A percentile compares a stretch with the other conserved stretches of the same genome.
Evolutionary conservation across 92 coral and sea anemone genomes (phyloP).

Genomic region (Paragorgia papillata): DNA sequence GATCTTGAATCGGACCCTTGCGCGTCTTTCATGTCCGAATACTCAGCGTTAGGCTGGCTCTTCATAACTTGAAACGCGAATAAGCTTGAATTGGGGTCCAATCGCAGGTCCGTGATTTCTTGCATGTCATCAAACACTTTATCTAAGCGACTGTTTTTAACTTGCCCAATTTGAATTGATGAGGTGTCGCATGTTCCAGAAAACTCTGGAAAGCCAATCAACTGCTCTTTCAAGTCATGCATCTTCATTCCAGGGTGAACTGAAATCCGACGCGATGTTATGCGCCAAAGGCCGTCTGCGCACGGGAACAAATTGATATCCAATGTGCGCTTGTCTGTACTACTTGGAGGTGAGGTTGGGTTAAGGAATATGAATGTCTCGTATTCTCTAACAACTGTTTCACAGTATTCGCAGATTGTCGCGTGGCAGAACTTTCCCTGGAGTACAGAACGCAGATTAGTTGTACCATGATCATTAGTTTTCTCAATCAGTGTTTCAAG

Average conservation of each 20-base stretch:
- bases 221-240: slow-evolving; percentile 11
- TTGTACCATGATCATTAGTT: background rate
- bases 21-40: background rate
- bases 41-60: background rate
- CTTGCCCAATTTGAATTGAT: slow-evolving; percentile 6
- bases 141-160: background rate
- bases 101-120: background rate
- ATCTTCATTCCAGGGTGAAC: slow-evolving; percentile 3
- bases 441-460: slow-evolving; percentile 7
- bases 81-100: background rate
- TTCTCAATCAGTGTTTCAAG: slow-evolving; percentile 3
- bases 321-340: background rate
- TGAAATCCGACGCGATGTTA: background rate
- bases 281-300: slow-evolving; percentile 12
- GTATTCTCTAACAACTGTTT: background rate
- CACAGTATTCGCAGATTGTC: slow-evolving; percentile 12
- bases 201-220: slow-evolving; percentile 15
- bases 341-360: background rate
- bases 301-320: slow-evolving; percentile 7
- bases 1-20: background rate
- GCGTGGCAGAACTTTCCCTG: slow-evolving; percentile 35
- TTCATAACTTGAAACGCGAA: slow-evolving; percentile 20
- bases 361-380: slow-evolving; percentile 28
- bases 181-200: background rate
- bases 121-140: background rate